Evolutionary conservation across 1,140 invertebrate genomes (phyloP), one percentile per base, ranked within the genome.

Genomic region (Heliconius congener): DNA sequence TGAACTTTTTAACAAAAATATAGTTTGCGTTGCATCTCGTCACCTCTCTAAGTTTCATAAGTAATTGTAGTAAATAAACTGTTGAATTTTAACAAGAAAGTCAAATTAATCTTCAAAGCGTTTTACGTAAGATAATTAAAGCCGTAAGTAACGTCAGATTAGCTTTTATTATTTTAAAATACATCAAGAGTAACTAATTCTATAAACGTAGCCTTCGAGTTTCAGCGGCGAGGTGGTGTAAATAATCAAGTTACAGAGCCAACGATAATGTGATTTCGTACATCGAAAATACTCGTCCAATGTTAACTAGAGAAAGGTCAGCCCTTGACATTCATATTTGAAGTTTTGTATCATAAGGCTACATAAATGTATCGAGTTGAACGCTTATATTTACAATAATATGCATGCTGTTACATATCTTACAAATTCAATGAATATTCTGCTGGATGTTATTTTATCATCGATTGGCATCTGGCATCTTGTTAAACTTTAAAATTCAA

Each of bases 211-310:
- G 57, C 46, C 52, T 73, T 74, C 46, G n/a, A 37, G 34, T 73
- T 57, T 71, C 42, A 11, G 27, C 13, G 23, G 60, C 60, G 60
- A 23, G 60, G 74, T 57, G 50, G 70, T 76, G 46, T 76, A 57
- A 39, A 70, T 76, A 76, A 75, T 74, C 37, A 71, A 79, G 34
- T 76, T 76, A 72, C 77, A 57, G 19, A 57, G 66, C 66, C 71
- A 72, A 30, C 74, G 34, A 57, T 81, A 60, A 81, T 81, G 27
- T 71, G 76, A 81, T 81, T 77, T 78, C 60, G 70, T 50, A 71
- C 66, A 50, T 55, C 77, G 78, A 78, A 81, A 81, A 75, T 81
- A 81, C 78, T 80, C 81, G 74, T 80, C 78, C 78, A 46, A 74
- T 66, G 37, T 79, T 79, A 73, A 74, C 46, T 46, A 42, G 23